A percentile compares a stretch with the other conserved stretches of the same genome.
Conservation (phyloP, 2,888 invertebrate species). For the Tetanocera ferruginea region DNA sequence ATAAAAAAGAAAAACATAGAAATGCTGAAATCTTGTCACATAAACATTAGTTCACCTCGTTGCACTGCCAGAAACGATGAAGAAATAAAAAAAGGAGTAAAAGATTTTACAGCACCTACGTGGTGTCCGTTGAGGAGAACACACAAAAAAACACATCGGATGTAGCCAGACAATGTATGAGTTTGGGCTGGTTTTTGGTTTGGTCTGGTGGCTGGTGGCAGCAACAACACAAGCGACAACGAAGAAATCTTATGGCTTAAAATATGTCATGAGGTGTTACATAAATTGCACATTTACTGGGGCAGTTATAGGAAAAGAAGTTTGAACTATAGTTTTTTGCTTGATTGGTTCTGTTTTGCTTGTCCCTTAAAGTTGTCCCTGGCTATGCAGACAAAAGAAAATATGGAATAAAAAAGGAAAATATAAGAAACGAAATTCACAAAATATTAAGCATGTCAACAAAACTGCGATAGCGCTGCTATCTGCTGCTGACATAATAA, state of each 20-base stretch:
- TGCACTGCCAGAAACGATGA: constrained; percentile 33
- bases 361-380: constrained; percentile 9
- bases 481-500: constrained; percentile 46
- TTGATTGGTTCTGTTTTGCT: neutral
- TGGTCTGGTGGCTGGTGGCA: constrained; percentile 23
- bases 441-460: constrained; percentile 43
- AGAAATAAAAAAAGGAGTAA: neutral
- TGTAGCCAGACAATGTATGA: constrained; percentile 7
- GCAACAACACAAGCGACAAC: constrained; percentile 38
- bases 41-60: constrained; percentile 56
- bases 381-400: neutral
- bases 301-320: neutral
- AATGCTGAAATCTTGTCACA: constrained; percentile 54
- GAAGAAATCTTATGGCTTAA: constrained; percentile 49
- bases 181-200: neutral
- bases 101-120: constrained; percentile 1
- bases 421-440: neutral
- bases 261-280: constrained; percentile 55
- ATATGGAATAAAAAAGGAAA: neutral
- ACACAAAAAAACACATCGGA: neutral
- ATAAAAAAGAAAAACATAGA: constrained; percentile 41
- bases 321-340: neutral
- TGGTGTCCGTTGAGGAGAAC: neutral
- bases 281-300: constrained; percentile 49
- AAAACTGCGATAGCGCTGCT: constrained; percentile 47